These are phyloP conservation scores for Drosophila paramelanica DNA, from an alignment of 2,888 invertebrate genomes.

Conservation along the genomic window DNA sequence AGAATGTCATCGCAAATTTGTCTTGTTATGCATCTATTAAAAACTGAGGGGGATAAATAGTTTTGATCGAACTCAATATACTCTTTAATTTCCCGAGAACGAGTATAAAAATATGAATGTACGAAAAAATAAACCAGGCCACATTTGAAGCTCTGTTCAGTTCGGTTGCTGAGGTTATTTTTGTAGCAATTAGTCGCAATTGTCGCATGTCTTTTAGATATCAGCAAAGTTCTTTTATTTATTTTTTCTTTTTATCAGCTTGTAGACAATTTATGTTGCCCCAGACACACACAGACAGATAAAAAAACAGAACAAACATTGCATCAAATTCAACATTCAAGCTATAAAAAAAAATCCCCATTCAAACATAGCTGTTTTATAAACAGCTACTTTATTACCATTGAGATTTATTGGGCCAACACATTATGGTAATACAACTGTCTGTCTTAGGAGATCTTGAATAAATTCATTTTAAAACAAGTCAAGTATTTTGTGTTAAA, in stretches of 20 bases:
- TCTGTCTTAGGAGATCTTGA: too few species aligned
- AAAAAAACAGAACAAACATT: background rate
- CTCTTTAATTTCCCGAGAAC: too few species aligned
- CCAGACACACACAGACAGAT: constrained; percentile 14
- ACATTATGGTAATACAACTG: background rate
- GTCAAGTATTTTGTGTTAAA: background rate
- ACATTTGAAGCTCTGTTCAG: constrained; percentile 11
- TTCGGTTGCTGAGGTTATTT: constrained; percentile 15
- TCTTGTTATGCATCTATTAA: too few species aligned
- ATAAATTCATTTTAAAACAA: too few species aligned
- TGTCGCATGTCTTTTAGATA: constrained; percentile 23
- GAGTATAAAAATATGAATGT: too few species aligned
- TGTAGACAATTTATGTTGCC: constrained; percentile 16
- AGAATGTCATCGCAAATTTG: too few species aligned
- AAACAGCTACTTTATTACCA: background rate
- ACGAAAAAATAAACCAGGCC: constrained; percentile 13
- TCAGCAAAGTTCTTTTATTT: constrained; percentile 9
- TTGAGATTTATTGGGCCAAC: background rate
- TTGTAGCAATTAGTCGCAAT: constrained; percentile 44
- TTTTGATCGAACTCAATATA: too few species aligned
- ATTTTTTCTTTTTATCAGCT: constrained; percentile 15
- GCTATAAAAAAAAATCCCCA: background rate
- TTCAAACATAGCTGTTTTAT: background rate
- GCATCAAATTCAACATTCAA: background rate
- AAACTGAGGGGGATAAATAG: too few species aligned